phyloP scores from a whole-genome alignment of 2,888 invertebrate genomes.

The Volucella bombylans region DNA sequence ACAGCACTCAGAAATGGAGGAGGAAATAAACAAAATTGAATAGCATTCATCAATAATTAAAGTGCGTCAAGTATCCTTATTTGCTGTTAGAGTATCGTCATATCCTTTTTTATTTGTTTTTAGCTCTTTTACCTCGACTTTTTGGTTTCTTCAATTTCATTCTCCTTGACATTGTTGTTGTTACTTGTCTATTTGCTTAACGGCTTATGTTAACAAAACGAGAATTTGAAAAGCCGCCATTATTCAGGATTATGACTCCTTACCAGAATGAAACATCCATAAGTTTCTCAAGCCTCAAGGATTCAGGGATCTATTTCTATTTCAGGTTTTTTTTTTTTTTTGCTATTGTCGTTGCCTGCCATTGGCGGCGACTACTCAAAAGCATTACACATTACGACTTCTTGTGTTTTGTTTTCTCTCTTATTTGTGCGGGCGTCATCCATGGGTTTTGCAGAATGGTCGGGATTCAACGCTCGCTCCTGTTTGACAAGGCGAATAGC shows the following conservation, averaged over 20 bases:
- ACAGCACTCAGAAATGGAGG: conserved; percentile 14
- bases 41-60: conserved; percentile 71
- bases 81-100: conserved; percentile 62
- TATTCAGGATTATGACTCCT: conserved; percentile 73
- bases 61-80: conserved; percentile 68
- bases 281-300: conserved; percentile 54
- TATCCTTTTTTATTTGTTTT: conserved; percentile 61
- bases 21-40: conserved; percentile 54
- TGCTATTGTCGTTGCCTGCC: neutral
- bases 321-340: conserved; percentile 11
- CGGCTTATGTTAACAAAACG: conserved; percentile 72
- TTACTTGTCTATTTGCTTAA: conserved; percentile 74
- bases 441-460: conserved; percentile 28
- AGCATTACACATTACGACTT: conserved; percentile 33
- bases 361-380: conserved; percentile 43
- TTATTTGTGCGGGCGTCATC: neutral
- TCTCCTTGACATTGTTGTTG: conserved; percentile 52
- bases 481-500: conserved; percentile 31
- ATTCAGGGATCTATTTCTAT: conserved; percentile 49
- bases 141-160: conserved; percentile 35
- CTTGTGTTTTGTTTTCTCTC: conserved; percentile 12
- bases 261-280: conserved; percentile 65
- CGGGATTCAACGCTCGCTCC: conserved; percentile 29
- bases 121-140: neutral
- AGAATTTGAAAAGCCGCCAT: conserved; percentile 73